phyloP scores from a whole-genome alignment of 1,140 invertebrate genomes.

The Hylyphantes graminicola region DNA sequence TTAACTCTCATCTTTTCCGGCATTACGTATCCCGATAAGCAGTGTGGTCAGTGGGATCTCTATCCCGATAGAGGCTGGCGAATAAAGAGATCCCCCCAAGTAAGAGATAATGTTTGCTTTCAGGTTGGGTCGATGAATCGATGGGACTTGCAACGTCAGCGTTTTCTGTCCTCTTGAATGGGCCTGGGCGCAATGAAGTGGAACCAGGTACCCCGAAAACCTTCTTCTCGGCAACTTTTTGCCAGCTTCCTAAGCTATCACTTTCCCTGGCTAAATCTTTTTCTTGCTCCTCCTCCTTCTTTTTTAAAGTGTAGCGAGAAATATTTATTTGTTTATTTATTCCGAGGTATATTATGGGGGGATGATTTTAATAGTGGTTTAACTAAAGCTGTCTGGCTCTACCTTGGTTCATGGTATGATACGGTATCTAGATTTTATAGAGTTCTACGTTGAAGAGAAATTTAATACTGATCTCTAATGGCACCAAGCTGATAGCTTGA shows the following conservation, averaged over 20 bases:
- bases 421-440: too few species aligned
- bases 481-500: too few species aligned
- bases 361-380: too few species aligned
- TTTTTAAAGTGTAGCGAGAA: slow-evolving; percentile 25
- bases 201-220: slow-evolving; percentile 41
- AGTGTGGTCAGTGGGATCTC: not conserved
- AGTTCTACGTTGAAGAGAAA: too few species aligned
- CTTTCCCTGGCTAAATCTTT: slow-evolving; percentile 35
- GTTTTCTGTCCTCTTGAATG: slow-evolving; percentile 24
- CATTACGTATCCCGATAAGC: not conserved
- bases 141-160: slow-evolving; percentile 46
- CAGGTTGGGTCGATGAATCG: slow-evolving; percentile 42
- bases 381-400: too few species aligned
- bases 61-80: slow-evolving; percentile 23
- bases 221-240: slow-evolving; percentile 26
- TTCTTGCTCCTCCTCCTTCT: slow-evolving; percentile 9
- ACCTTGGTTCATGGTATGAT: too few species aligned
- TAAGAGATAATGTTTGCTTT: slow-evolving; percentile 56
- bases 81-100: slow-evolving; percentile 32
- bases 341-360: not conserved
- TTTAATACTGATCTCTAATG: too few species aligned
- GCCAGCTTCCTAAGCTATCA: slow-evolving; percentile 16
- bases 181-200: slow-evolving; percentile 39
- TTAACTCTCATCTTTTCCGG: not conserved
- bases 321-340: slow-evolving; percentile 45